A percentile compares a stretch with the other conserved stretches of the same genome.
Evolutionary conservation across 2,888 invertebrate species (phyloP).

Genomic region (Drosophila meridiana): DNA sequence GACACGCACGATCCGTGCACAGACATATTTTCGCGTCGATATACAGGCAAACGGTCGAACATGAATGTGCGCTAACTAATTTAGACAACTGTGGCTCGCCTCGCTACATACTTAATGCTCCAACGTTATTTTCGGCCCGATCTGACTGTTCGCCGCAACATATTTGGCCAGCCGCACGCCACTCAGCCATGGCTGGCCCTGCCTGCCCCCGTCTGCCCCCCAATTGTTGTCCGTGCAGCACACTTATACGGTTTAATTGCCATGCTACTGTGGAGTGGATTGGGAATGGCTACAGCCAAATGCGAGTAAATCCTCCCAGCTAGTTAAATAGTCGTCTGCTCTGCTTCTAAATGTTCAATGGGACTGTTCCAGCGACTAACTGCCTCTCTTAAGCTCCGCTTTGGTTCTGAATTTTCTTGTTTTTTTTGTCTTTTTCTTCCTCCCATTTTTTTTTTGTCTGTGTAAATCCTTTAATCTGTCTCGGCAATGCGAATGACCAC

Average conservation of each 20-base stretch:
- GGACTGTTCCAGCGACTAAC: constrained; percentile 24
- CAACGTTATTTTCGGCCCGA: constrained; percentile 24
- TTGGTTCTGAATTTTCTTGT: constrained; percentile 17
- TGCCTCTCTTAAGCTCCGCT: constrained; percentile 38
- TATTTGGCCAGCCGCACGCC: constrained; percentile 42
- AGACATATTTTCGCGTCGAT: constrained; percentile 23
- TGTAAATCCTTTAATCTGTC: constrained; percentile 77
- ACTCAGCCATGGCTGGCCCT: constrained; percentile 1
- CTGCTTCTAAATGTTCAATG: constrained; percentile 44
- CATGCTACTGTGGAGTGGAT: constrained; percentile 31
- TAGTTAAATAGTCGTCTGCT: constrained; percentile 54
- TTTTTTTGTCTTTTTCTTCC: neutral
- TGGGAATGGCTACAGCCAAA: constrained; percentile 3
- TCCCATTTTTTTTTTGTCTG: neutral
- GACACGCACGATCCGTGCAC: neutral
- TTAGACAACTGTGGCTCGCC: constrained; percentile 13
- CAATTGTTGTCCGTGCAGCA: constrained; percentile 5
- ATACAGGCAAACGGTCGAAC: constrained; percentile 26
- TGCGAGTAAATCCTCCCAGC: constrained; percentile 19
- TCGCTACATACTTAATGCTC: constrained; percentile 40
- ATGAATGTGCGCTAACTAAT: constrained; percentile 33
- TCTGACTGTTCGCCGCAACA: constrained; percentile 29
- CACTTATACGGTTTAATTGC: constrained; percentile 66
- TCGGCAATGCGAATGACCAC: constrained; percentile 61
- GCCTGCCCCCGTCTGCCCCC: neutral